Conservation (phyloP, 2,888 invertebrate genomes). For the Mactromeris polynyma region DNA sequence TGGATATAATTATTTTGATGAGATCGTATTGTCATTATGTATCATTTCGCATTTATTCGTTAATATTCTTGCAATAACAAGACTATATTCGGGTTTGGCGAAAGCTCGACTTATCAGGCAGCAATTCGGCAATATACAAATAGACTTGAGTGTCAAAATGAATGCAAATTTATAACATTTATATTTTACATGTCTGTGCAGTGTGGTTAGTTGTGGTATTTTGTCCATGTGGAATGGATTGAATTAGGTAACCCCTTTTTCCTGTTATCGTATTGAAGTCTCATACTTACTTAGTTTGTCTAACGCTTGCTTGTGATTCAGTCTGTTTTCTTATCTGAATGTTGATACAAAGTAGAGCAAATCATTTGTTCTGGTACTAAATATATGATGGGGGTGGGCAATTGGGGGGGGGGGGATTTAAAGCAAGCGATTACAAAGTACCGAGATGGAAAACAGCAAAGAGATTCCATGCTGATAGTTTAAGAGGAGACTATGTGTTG, state of each 20-base stretch:
- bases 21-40: not conserved
- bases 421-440: no score
- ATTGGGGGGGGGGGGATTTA: no score
- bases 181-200: slow-evolving; percentile 13
- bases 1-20: not conserved
- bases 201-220: slow-evolving; percentile 7
- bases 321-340: no score
- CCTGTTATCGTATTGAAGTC: not conserved
- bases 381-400: no score
- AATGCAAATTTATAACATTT: slow-evolving; percentile 21
- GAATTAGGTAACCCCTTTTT: not conserved
- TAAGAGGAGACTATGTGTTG: no score
- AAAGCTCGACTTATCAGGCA: slow-evolving; percentile 34
- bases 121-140: slow-evolving; percentile 37
- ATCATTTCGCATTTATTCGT: slow-evolving; percentile 14
- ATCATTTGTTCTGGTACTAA: no score
- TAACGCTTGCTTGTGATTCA: no score
- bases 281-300: no score
- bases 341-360: no score
- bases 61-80: slow-evolving; percentile 9
- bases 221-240: not conserved
- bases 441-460: no score
- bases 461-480: no score
- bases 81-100: slow-evolving; percentile 32
- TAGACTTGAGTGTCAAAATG: slow-evolving; percentile 12